Conservation (phyloP, 2,888 invertebrate genomes). For the Scrobipalpa atriplicella region DNA sequence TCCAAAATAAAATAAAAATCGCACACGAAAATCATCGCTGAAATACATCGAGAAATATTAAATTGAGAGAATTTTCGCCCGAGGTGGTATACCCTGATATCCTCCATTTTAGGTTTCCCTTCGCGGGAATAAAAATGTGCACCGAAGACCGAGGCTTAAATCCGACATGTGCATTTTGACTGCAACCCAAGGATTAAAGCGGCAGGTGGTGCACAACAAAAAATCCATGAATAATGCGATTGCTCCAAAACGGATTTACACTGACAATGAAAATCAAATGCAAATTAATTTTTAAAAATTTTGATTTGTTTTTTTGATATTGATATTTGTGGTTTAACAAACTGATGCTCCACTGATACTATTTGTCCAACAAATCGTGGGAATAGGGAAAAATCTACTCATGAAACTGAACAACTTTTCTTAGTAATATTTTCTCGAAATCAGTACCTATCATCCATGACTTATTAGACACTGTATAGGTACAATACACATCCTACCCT, state of each 20-base stretch:
- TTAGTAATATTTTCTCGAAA: no score
- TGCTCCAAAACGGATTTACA: constrained; percentile 40
- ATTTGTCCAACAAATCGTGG: no score
- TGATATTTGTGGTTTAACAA: no score
- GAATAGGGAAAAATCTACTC: no score
- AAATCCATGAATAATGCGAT: constrained; percentile 45
- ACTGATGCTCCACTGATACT: no score
- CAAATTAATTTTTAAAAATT: constrained; percentile 37
- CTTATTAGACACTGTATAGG: no score
- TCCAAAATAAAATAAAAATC: background rate
- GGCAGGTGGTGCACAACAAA: constrained; percentile 48
- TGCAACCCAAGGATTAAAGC: constrained; percentile 50
- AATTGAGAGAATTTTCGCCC: constrained; percentile 23
- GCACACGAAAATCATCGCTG: constrained; percentile 12
- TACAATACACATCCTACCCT: no score
- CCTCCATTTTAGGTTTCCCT: constrained; percentile 37
- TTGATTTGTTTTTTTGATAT: background rate
- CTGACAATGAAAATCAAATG: constrained; percentile 32
- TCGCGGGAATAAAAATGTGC: constrained; percentile 43
- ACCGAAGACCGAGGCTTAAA: constrained; percentile 41
- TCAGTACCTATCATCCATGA: no score
- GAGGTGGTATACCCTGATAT: constrained; percentile 17
- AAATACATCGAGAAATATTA: constrained; percentile 31
- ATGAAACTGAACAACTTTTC: no score
- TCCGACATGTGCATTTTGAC: constrained; percentile 56